Conservation (phyloP, 2,797 vertebrate genomes). For the Hydrolagus colliei region DNA sequence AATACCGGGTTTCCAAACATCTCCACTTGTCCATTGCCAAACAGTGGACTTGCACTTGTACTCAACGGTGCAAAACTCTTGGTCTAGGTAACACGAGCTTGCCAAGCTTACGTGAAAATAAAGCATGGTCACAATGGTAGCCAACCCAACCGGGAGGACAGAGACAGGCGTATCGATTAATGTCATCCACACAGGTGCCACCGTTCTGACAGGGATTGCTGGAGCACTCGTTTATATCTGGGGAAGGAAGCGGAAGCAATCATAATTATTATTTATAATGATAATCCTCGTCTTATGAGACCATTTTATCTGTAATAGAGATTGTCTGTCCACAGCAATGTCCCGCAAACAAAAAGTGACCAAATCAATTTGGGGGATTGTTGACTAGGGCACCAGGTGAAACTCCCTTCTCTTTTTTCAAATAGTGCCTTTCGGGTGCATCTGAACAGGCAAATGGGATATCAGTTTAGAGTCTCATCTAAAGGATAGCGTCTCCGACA, state of each 20-base stretch:
- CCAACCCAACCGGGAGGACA: conserved; percentile 72
- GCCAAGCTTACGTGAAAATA: conserved; percentile 57
- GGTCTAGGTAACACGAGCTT: background rate
- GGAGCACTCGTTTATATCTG: conserved; percentile 64
- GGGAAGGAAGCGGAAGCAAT: conserved; percentile 35
- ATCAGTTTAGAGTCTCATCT: too few relatives aligned
- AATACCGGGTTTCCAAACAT: background rate
- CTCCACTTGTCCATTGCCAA: background rate
- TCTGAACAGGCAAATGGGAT: too few relatives aligned
- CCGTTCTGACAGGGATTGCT: conserved; percentile 62
- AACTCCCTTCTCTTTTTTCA: too few relatives aligned
- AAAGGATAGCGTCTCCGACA: too few relatives aligned
- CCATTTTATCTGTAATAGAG: too few relatives aligned
- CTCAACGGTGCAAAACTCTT: background rate
- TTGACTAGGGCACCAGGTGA: too few relatives aligned
- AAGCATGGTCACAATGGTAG: conserved; percentile 61
- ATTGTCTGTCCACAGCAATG: too few relatives aligned
- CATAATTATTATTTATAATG: too few relatives aligned
- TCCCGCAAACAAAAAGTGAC: too few relatives aligned
- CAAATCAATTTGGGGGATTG: too few relatives aligned
- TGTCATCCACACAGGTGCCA: conserved; percentile 64
- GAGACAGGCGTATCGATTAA: conserved; percentile 64
- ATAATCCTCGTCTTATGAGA: too few relatives aligned
- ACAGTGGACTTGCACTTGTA: background rate
- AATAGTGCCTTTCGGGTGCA: too few relatives aligned